Base-by-base conservation (phyloP, 1,140 invertebrate species). In the Drosophila navojoa region DNA sequence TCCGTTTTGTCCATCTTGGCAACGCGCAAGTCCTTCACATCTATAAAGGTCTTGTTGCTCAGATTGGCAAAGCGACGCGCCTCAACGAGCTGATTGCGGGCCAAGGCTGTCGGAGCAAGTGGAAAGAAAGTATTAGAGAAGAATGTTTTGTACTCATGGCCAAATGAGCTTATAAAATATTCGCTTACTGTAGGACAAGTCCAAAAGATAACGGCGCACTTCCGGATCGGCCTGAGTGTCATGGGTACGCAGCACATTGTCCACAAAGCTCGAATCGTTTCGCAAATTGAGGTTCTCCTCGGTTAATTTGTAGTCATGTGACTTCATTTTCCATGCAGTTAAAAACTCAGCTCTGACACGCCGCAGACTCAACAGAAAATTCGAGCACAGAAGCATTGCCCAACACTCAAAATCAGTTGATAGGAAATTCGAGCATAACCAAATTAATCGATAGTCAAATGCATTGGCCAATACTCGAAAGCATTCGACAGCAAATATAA, bases 131-230 rank as follows among this genome's bases (percentile, higher is more conserved):
- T 22, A 22, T 22, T 22, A 22, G 2, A 22, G 19, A 1, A 22
- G 3, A 22, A 22, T 22, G 3, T 22, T 22, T 22, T 1, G 2
- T 22, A 22, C 19, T 22, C 3, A 2, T 22, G 19, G 19, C 2
- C 19, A 22, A 22, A 22, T 22, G 19, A 1, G 19, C 19, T 22
- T 22, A 2, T 22, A 22, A 22, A 22, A 22, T 22, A 22, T 1
- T 32, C 9, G 13, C 70, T 72, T 59, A 72, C 70, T 72, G 49
- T 67, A 72, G 2, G 47, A n/a, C 6, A 67, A 16, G 38, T 67
- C 70, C 54, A 72, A 6, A 9, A 72, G 27, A 59, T 60, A 54
- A 19, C 47, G 62, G 1, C 47, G 62, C 15, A 22, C 63, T 2
- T 53, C 38, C 0, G 35, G 5, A 0, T 47, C 54, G 10, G n/a